Percentiles rank a stretch among this genome's conserved stretches.
Evolutionary conservation across 2,888 invertebrate genomes (phyloP).

Genomic region (Norana najaformis): DNA sequence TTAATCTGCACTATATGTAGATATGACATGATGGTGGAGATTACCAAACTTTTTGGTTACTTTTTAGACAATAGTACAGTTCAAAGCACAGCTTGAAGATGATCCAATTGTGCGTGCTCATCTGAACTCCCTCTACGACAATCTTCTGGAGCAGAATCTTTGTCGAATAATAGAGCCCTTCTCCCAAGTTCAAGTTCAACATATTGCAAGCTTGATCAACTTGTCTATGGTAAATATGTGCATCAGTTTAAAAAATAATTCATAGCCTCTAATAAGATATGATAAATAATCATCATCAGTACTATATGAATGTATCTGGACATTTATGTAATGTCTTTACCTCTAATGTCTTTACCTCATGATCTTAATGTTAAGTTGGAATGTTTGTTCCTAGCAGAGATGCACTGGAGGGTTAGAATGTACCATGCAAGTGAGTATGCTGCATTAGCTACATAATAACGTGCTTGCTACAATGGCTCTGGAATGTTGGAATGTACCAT

Average conservation of each 20-base stretch:
- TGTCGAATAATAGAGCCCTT: constrained; percentile 98
- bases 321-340: no score
- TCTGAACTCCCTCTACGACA: constrained; percentile 92
- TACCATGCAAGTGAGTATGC: no score
- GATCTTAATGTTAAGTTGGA: no score
- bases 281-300: not conserved
- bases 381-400: no score
- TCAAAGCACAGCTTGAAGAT: constrained; percentile 84
- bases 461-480: no score
- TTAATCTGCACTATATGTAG: no score
- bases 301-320: not conserved
- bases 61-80: constrained; percentile 76
- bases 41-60: not conserved
- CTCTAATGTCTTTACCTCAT: no score
- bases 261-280: not conserved
- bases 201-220: constrained; percentile 46
- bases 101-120: constrained; percentile 97
- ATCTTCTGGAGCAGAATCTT: constrained; percentile 97
- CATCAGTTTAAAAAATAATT: not conserved
- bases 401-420: no score
- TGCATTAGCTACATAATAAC: no score
- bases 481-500: no score
- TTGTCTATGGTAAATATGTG: constrained; percentile 40
- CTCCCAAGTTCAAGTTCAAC: constrained; percentile 79
- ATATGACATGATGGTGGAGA: no score